A percentile compares a stretch with the other conserved stretches of the same genome.
phyloP scores from a whole-genome alignment of 2,888 invertebrate species.

The Drosophila mimica region DNA sequence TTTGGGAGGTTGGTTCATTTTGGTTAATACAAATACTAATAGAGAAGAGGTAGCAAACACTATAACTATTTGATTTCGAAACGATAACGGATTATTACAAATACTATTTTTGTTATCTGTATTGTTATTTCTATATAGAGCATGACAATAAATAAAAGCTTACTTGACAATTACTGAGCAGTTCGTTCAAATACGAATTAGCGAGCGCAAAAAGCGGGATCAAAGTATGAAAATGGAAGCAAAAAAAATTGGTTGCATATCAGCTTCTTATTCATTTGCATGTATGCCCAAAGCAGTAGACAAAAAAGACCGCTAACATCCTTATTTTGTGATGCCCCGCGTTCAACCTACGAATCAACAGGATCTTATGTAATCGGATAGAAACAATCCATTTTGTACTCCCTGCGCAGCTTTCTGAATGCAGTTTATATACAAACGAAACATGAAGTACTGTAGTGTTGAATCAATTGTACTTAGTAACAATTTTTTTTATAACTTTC shows the following conservation, averaged over 20 bases:
- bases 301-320: too few relatives aligned
- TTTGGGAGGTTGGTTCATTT: background rate
- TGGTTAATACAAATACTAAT: too few relatives aligned
- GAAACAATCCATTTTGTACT: background rate
- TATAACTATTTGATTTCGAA: background rate
- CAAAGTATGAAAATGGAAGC: constrained; percentile 9
- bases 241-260: too few relatives aligned
- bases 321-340: too few relatives aligned
- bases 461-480: background rate
- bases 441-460: background rate
- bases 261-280: too few relatives aligned
- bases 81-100: background rate
- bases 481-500: background rate
- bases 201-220: background rate
- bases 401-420: background rate
- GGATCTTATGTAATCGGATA: background rate
- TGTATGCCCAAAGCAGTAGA: too few relatives aligned
- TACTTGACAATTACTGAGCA: background rate
- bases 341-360: background rate
- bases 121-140: background rate
- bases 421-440: background rate
- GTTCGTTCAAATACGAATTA: background rate
- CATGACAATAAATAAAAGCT: constrained; percentile 1
- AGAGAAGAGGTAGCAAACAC: background rate
- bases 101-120: background rate